A percentile compares a stretch with the other conserved stretches of the same genome.
Evolutionary conservation across 2,113 vertebrate genomes (phyloP).

Genomic region (Onychorhynchus coronatus): DNA sequence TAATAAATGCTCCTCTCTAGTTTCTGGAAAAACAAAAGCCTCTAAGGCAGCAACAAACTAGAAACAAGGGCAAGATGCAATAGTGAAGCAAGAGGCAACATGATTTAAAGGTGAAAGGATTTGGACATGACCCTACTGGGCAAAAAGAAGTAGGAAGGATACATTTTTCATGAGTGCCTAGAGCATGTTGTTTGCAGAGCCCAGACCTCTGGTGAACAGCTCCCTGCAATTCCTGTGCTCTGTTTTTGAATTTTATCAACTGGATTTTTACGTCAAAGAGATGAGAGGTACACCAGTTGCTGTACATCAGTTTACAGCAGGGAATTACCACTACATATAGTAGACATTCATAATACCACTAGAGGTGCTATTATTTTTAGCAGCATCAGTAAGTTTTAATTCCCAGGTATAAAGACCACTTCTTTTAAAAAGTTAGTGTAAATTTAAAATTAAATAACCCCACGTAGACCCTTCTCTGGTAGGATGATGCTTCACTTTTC

Average conservation of each 20-base stretch:
- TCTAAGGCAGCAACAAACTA: slow-evolving; percentile 23
- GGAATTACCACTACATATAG: background rate
- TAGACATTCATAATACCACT: background rate
- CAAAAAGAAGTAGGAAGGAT: background rate
- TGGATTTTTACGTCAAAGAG: background rate
- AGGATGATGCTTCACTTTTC: background rate
- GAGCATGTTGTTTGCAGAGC: background rate
- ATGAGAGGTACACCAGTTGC: background rate
- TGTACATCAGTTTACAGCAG: background rate
- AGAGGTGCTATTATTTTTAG: slow-evolving; percentile 15
- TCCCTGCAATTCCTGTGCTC: background rate
- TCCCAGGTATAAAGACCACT: background rate
- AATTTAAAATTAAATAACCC: background rate
- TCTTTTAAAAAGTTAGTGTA: background rate
- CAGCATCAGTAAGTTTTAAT: background rate
- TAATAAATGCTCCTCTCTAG: slow-evolving; percentile 26
- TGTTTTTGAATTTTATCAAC: background rate
- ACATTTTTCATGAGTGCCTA: slow-evolving; percentile 39
- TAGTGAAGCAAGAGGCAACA: background rate
- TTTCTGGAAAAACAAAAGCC: slow-evolving; percentile 13
- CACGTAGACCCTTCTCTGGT: background rate
- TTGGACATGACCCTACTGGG: slow-evolving; percentile 1
- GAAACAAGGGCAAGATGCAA: slow-evolving; percentile 18
- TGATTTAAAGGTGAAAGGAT: slow-evolving; percentile 46
- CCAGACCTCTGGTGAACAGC: background rate